Evolutionary conservation across 2,113 vertebrate species (phyloP), one percentile per base, ranked within the genome.

Genomic region (Trogon surrucura): DNA sequence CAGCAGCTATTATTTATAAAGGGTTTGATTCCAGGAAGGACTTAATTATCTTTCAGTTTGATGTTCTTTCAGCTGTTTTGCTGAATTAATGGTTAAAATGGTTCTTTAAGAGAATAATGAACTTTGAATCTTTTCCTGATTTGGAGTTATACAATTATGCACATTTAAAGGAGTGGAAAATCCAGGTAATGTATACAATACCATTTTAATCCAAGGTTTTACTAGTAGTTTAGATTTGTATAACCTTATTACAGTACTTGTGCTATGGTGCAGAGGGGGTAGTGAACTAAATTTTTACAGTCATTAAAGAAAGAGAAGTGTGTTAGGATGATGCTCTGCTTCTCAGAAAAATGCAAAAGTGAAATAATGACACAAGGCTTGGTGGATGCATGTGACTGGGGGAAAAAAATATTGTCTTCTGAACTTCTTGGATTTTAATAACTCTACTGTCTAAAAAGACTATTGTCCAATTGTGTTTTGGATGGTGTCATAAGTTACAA

Each of bases 191-290:
- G 22, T 58, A 20, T 6, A 2, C 26, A 70, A 70, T 54, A 32
- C 16, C 3, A 32, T 82, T 88, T 77, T 64, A 38, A 44, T 72
- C 13, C 16, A 58, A 22, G 22, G 8, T 10, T 74, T 87, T 73
- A 27, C 60, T 70, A 41, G 44, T 4, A 32, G n/a, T 70, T 87
- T 16, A 32, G 47, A 25, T 22, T 70, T 87, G 74, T 67, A 54
- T 11, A 7, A 67, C 44, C 15, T 87, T 71, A 5, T 54, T 80
- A 9, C 27, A 10, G 1, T 54, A 58, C 21, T 78, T 79, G 13
- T 51, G 32, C n/a, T 86, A 3, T 36, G 14, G 5, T 1, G 5
- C 0, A 9, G 1, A 4, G 2, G 10, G 11, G 6, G 12, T 41
- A 9, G 16, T 30, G n/a, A 80, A 74, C 14, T 54, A 30, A 21